Evolutionary conservation across 2,888 invertebrate species (phyloP).

Genomic region (Troides helena): DNA sequence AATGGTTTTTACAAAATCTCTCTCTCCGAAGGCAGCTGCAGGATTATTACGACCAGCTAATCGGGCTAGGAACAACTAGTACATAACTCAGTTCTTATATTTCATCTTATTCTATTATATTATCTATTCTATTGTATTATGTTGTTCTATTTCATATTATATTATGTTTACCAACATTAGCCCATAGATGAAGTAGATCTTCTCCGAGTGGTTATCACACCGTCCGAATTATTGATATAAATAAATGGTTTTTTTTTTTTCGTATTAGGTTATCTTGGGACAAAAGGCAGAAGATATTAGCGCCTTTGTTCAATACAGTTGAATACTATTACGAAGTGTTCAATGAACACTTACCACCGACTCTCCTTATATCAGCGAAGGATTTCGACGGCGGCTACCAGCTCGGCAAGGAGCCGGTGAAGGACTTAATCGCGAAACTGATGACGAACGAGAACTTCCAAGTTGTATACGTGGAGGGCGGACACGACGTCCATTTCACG

Average conservation of each 20-base stretch:
- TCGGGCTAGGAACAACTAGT: background rate
- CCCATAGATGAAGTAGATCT: no score
- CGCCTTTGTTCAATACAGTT: slow-evolving; percentile 49
- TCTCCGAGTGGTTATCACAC: no score
- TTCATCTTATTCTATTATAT: no score
- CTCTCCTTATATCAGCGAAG: slow-evolving; percentile 49
- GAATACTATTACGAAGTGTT: slow-evolving; percentile 54
- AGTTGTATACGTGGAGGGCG: slow-evolving; percentile 65
- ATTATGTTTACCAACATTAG: no score
- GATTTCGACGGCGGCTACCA: slow-evolving; percentile 33
- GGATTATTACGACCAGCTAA: background rate
- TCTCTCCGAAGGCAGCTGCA: background rate
- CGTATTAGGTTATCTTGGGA: slow-evolving; percentile 62
- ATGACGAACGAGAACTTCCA: slow-evolving; percentile 31
- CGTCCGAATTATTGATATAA: background rate
- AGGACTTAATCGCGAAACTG: slow-evolving; percentile 41
- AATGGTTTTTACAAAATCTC: no score
- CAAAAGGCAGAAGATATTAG: slow-evolving; percentile 45
- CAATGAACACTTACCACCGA: slow-evolving; percentile 48
- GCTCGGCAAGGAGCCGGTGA: slow-evolving; percentile 35
- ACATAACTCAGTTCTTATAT: no score
- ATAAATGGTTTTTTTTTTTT: background rate
- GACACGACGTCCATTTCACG: slow-evolving; percentile 82
- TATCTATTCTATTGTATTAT: no score
- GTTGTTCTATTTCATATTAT: no score